phyloP scores from a whole-genome alignment of 2,113 vertebrate genomes.

The Menidia beryllina region DNA sequence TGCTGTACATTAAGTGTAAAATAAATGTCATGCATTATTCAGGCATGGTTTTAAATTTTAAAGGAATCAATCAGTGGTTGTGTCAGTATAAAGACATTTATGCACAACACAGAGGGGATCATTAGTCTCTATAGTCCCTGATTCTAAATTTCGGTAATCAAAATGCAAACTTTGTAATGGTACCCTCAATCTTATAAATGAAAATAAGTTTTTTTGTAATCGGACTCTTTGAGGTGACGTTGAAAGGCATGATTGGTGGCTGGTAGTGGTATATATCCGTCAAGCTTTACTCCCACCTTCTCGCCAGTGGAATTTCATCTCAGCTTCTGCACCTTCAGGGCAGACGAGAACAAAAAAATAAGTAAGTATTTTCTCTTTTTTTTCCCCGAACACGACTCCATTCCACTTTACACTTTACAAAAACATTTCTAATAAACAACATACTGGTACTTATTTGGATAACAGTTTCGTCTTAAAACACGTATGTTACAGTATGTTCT shows the following conservation, averaged over 20 bases:
- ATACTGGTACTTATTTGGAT: neutral
- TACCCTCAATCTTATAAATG: constrained; percentile 5
- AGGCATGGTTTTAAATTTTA: neutral
- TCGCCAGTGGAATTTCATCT: constrained; percentile 89
- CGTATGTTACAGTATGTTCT: constrained; percentile 37
- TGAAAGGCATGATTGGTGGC: constrained; percentile 84
- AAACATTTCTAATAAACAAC: fast-evolving
- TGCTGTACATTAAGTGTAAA: no score
- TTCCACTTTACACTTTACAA: neutral
- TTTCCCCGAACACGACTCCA: neutral
- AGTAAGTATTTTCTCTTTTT: constrained; percentile 79
- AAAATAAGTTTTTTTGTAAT: constrained; percentile 58
- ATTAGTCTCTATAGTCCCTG: neutral
- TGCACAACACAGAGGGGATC: no score
- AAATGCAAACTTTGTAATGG: constrained; percentile 1
- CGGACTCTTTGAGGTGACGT: constrained; percentile 82
- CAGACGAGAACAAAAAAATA: constrained; percentile 85
- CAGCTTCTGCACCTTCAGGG: constrained; percentile 88
- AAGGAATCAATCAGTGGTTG: neutral
- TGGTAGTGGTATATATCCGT: constrained; percentile 84
- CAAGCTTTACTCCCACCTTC: constrained; percentile 81
- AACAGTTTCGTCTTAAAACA: neutral
- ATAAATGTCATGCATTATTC: no score
- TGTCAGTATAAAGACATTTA: no score
- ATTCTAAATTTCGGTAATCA: neutral